Percentiles rank a stretch among this genome's conserved stretches.
Conservation (phyloP, 2,113 vertebrate genomes). For the Microtus montanus region DNA sequence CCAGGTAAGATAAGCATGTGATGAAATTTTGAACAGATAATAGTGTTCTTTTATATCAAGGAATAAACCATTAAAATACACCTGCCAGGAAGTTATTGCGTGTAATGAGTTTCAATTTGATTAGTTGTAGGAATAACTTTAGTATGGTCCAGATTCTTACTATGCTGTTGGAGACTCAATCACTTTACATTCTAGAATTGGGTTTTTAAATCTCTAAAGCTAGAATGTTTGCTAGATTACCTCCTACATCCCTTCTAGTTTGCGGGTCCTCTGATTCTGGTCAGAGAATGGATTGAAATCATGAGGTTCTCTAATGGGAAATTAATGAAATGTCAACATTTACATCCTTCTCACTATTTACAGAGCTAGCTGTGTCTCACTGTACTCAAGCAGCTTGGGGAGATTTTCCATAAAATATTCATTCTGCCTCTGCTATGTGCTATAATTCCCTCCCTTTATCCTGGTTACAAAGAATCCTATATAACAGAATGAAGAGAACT, state of each 20-base stretch:
- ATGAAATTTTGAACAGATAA: not conserved
- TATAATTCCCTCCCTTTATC: not conserved
- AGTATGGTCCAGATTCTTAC: not conserved
- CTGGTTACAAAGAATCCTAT: conserved; percentile 17
- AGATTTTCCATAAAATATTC: not conserved
- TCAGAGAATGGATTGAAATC: conserved; percentile 3
- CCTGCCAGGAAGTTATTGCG: not conserved
- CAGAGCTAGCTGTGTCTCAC: not conserved
- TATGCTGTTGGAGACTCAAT: not conserved
- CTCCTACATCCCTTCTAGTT: no score
- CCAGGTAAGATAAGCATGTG: not conserved
- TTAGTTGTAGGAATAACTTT: not conserved
- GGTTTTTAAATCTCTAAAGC: no score
- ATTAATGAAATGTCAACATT: conserved; percentile 43
- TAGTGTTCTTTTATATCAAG: not conserved
- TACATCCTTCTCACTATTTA: conserved; percentile 17
- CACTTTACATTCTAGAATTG: not conserved
- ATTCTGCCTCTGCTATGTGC: not conserved
- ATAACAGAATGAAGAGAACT: conserved; percentile 22
- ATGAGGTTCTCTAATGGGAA: not conserved
- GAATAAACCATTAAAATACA: not conserved
- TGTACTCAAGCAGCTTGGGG: not conserved
- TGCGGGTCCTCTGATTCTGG: not conserved
- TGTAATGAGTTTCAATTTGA: not conserved
- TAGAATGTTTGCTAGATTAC: no score